Evolutionary conservation across 2,797 vertebrate genomes (phyloP), one percentile per base, ranked within the genome.

Genomic region (Smutsia temminckii): DNA sequence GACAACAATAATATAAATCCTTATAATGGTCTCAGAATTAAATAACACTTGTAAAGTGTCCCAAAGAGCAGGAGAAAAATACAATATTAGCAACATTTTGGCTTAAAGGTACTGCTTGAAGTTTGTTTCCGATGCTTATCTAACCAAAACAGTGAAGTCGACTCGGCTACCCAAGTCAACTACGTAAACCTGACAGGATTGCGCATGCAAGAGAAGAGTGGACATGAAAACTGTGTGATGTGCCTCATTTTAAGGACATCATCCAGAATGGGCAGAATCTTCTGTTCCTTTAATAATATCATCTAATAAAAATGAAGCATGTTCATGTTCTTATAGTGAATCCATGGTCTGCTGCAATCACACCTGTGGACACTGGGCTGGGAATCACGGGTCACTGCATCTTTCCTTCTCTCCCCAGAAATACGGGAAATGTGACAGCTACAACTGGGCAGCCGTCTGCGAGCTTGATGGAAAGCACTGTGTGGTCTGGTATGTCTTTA

Each of bases 401-500:
- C 49, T 55, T 84, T 81, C 27, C 80, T 34, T 59, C n/a, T 69
- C 23, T n/a, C 14, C 6, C 53, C 12, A 78, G 51, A 29, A 68
- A 68, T 61, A 32, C 40, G 74, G 61, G 21, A 86, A 94, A 63
- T 29, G 10, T 75, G 89, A 94, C 59, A 63, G 49, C 25, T 49
- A 53, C 53, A 20, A 46, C 9, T 71, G 63, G 72, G n/a, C 49
- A 78, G 72, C 53, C 81, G 71, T 95, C 85, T 89, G 77, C 3
- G 6, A 63, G 59, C 59, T 72, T 79, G 85, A 84, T 64, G n/a
- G 34, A 94, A 93, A 95, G 88, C 79, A 59, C 59, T 94, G 64
- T 92, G 61, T 86, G 61, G 75, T 66, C 69, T 94, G 83, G 13
- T 95, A 69, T 14, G 32, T 89, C 85, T 96, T 96, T 93, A 93